A percentile compares a stretch with the other conserved stretches of the same genome.
Conservation (phyloP, 1,140 invertebrate species). For the Luehdorfia chinensis region DNA sequence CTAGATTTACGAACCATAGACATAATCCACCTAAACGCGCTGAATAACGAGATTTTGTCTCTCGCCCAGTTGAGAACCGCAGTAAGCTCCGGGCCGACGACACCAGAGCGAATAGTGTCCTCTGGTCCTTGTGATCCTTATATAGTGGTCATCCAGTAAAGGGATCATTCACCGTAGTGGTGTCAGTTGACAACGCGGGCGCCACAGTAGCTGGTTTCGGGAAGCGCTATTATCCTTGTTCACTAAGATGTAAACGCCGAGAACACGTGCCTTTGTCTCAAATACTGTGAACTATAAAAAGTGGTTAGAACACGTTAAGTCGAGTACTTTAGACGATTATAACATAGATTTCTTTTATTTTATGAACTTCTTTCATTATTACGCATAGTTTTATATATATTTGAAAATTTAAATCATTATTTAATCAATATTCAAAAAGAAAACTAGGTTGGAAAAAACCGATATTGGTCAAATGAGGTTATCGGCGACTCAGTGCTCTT, state of each 20-base stretch:
- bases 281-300: neutral
- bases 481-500: no score
- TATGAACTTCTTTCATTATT: no score
- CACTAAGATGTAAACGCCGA: conserved; percentile 33
- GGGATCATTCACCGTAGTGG: conserved; percentile 52
- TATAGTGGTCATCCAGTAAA: conserved; percentile 39
- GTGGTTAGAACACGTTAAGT: neutral
- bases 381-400: no score
- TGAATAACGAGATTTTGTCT: neutral
- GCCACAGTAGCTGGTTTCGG: conserved; percentile 42
- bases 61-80: conserved; percentile 22
- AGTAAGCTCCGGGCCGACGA: conserved; percentile 51
- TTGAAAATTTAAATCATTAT: no score
- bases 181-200: conserved; percentile 50
- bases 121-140: conserved; percentile 28
- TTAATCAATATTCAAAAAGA: no score
- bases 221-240: conserved; percentile 47
- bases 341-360: neutral
- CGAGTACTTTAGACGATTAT: neutral
- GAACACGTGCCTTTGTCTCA: conserved; percentile 10
- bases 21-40: conserved; percentile 26
- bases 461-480: no score
- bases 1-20: conserved; percentile 58
- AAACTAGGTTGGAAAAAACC: no score
- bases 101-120: conserved; percentile 62